Conservation (phyloP, 2,797 vertebrate genomes). For the Taeniopygia guttata region DNA sequence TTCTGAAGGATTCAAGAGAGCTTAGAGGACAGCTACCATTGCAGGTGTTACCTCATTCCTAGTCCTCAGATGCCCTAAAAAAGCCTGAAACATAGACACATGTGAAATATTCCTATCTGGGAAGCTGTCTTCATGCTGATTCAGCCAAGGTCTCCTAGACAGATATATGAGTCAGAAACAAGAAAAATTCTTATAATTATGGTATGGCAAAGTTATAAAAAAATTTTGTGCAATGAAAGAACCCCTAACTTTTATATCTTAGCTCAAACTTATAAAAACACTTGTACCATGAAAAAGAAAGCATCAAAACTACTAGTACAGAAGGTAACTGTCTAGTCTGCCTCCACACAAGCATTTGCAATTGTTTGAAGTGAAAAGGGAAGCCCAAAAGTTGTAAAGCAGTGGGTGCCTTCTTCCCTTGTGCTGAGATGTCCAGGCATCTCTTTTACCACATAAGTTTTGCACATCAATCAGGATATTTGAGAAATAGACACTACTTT, state of each 20-base stretch:
- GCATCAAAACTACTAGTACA: not conserved
- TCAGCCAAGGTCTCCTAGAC: not conserved
- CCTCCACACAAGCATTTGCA: not conserved
- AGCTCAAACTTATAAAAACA: not conserved
- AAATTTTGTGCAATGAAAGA: not conserved
- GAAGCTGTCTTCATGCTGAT: not conserved
- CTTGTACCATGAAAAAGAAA: not conserved
- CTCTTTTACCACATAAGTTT: not conserved
- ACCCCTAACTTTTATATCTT: not conserved
- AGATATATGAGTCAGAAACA: not conserved
- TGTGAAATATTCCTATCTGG: not conserved
- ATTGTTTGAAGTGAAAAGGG: not conserved
- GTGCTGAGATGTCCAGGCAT: not conserved
- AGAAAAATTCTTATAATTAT: not conserved
- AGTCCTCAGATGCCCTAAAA: not conserved
- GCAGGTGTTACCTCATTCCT: not conserved
- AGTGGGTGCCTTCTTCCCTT: not conserved
- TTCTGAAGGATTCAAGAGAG: not conserved
- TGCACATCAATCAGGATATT: not conserved
- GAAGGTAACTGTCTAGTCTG: not conserved
- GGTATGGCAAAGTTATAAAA: not conserved
- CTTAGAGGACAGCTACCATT: not conserved
- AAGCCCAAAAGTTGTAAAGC: not conserved
- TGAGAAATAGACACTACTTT: not conserved
- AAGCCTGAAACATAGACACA: not conserved